Evolutionary conservation across 2,113 vertebrate genomes (phyloP), one percentile per base, ranked within the genome.

Genomic region (Pterocles orientalis): DNA sequence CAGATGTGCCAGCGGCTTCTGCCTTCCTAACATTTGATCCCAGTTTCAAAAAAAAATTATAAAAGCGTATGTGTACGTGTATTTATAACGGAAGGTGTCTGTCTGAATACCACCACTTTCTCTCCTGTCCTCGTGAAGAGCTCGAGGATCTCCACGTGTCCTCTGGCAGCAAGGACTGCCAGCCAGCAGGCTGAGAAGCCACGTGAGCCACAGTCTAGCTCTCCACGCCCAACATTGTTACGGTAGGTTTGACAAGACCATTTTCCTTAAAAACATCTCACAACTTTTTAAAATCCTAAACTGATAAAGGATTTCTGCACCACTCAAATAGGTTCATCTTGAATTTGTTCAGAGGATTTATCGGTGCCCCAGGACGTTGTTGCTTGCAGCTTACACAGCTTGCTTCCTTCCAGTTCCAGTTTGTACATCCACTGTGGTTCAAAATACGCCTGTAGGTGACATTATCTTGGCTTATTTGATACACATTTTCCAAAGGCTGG

Each of bases 181-280:
- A 94, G 92, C 90, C 86, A 39, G 5, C 43, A 45, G 94, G 97
- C 94, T 97, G 95, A 95, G 94, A 95, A 96, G 96, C 51, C 91
- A 93, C 82, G 54, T 53, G 94, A 96, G 91, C 96, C 88, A 87
- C 86, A 89, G 86, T 70, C 97, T 96, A 98, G 95, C 96, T 96
- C 94, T 97, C 97, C 96, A 68, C 51, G 90, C 97, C 97, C 97
- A 97, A 94, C 94, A 94, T 95, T 68, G 95, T 91, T 94, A 97
- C 83, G 97, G 97, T 96, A 91, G 96, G 88, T 96, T 96, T 97
- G 97, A 98, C 90, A 98, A 94, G 97, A 97, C 95, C 94, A 34
- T 96, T 97, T 96, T 96, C 92, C 97, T 97, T 97, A 97, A 98
- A 98, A 98, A 97, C 75, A 97, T 94, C 96, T 97, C 98, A 97